Base-by-base conservation (phyloP, 2,888 invertebrate genomes). In the Cataglyphis cursor region DNA sequence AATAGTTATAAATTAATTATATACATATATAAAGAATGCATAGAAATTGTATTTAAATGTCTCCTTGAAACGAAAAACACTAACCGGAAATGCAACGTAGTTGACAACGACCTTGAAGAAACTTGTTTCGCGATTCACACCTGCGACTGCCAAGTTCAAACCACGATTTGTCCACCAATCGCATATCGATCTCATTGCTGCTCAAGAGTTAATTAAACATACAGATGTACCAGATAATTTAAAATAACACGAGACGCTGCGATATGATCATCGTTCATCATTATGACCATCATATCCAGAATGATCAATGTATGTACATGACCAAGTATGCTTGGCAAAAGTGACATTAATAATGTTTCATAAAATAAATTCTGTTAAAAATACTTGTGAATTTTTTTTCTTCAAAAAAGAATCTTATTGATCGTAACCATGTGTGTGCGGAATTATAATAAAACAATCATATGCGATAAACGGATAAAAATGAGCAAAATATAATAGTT, bases 61-160 rank as follows among this genome's bases (percentile, higher is more conserved):
- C 51, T 51, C 21, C 31, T 15, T 3, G 18, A 15, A 24, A 31
- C 8, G 73, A 44, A 74, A 74, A 64, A 64, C 64, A 64, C 18
- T 64, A 74, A 48, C 21, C 61, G 44, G 21, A 64, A 18, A 15
- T 74, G 21, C 31, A 12, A n/a, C 12, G 38, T 18, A 31, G 28
- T 18, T 64, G 74, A 64, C 44, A 74, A 21, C 64, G 74, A 74
- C 62, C 74, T 74, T 68, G 76, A 61, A 31, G 9, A 35, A 80
- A 80, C 44, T 80, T 59, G 44, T 59, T 80, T 59, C 31, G 48
- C 31, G 18, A 72, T 35, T 44, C 24, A 59, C 70, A 80, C 70
- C 78, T 80, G 78, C 78, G 24, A 72, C 24, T 80, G 59, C 48
- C 72, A 80, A 80, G 44, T 80, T 80, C 59, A 80, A 72, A 44